These are phyloP conservation scores for Cremastobaeus sp. DNA, from an alignment of 2,888 invertebrate species.

Conservation along the genomic window DNA sequence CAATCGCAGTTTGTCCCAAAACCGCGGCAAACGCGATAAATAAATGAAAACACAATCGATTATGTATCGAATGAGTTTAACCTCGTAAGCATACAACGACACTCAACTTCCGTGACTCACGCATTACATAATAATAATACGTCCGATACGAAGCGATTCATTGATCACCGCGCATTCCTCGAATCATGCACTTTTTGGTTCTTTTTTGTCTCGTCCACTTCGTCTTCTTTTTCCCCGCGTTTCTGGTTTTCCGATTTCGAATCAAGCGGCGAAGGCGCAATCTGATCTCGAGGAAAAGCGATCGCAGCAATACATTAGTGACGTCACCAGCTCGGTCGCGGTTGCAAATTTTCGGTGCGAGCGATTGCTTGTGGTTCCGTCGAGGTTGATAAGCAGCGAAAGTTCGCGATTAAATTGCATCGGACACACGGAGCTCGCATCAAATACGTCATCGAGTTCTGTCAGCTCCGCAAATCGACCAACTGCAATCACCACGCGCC, in stretches of 20 bases:
- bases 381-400: constrained; percentile 9
- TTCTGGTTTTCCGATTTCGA: too few relatives aligned
- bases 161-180: not conserved
- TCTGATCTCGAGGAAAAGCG: too few relatives aligned
- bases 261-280: too few relatives aligned
- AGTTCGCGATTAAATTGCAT: constrained; percentile 29
- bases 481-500: constrained; percentile 22
- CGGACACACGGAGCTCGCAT: constrained; percentile 36
- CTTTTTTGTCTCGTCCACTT: too few relatives aligned
- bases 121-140: constrained; percentile 5
- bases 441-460: constrained; percentile 38
- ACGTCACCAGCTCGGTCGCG: too few relatives aligned
- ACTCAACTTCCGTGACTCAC: constrained; percentile 8
- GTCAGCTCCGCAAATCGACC: constrained; percentile 36
- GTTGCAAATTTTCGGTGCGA: too few relatives aligned
- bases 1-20: too few relatives aligned
- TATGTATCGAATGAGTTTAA: constrained; percentile 8
- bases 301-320: too few relatives aligned
- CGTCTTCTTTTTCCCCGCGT: too few relatives aligned
- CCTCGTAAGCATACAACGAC: constrained; percentile 5
- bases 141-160: not conserved
- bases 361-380: not conserved
- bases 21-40: too few relatives aligned
- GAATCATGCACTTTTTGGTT: too few relatives aligned
- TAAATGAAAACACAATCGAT: constrained; percentile 16